These are phyloP conservation scores for Celastrina argiolus DNA, from an alignment of 2,888 invertebrate species.

Conservation along the genomic window DNA sequence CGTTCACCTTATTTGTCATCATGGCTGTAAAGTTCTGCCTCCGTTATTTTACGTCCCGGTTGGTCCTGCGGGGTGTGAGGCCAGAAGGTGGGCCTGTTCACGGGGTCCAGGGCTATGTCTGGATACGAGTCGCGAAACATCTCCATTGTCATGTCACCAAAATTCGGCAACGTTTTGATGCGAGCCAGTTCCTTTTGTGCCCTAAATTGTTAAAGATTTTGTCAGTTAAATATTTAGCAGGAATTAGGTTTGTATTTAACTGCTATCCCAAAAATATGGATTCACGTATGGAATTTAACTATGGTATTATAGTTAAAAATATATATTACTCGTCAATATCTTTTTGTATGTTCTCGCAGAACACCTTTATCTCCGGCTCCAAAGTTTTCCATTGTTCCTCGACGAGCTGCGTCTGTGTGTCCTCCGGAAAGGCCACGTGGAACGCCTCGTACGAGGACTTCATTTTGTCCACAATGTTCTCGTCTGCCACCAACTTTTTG, in stretches of 20 bases:
- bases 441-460: conserved; percentile 46
- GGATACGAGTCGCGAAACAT: conserved; percentile 52
- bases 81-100: conserved; percentile 60
- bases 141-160: conserved; percentile 62
- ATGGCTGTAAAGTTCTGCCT: conserved; percentile 33
- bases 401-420: conserved; percentile 46
- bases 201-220: conserved; percentile 26
- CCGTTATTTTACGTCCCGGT: conserved; percentile 44
- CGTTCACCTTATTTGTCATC: conserved; percentile 24
- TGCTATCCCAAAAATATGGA: too few relatives aligned
- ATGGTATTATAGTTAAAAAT: not conserved
- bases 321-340: conserved; percentile 46
- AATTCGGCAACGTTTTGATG: conserved; percentile 53
- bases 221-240: too few relatives aligned
- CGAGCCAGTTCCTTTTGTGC: conserved; percentile 47
- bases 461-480: conserved; percentile 56
- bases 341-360: conserved; percentile 44
- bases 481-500: conserved; percentile 48
- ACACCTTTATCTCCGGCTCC: conserved; percentile 49
- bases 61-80: conserved; percentile 63
- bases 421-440: conserved; percentile 55
- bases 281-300: not conserved
- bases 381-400: conserved; percentile 58
- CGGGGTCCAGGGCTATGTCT: conserved; percentile 46
- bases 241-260: too few relatives aligned